A percentile compares a stretch with the other conserved stretches of the same genome.
phyloP scores from a whole-genome alignment of 2,113 vertebrate genomes.

The Pseudonaja textilis region DNA sequence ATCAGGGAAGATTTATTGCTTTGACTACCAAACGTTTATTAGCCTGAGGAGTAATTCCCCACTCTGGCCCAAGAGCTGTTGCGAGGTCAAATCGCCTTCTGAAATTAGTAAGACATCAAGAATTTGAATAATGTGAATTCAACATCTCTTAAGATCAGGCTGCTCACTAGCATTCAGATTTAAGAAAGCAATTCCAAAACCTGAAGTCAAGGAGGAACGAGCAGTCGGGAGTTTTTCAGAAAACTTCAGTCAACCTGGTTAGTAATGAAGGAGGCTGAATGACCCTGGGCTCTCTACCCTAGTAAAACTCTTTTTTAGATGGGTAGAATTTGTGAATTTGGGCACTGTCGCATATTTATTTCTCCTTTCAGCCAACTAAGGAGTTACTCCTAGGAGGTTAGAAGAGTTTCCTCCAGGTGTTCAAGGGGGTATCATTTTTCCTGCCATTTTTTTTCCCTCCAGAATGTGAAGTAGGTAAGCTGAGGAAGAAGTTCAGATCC shows the following conservation, averaged over 20 bases:
- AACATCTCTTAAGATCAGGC: neutral
- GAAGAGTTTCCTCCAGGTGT: neutral
- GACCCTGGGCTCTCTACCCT: neutral
- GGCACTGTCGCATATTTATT: neutral
- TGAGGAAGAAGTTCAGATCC: neutral
- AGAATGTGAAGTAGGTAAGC: neutral
- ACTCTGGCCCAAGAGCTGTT: neutral
- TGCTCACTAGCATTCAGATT: neutral
- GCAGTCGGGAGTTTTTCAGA: neutral
- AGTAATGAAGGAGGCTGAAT: neutral
- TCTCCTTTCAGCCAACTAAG: neutral
- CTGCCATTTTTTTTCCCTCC: rapidly evolving
- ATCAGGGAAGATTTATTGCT: neutral
- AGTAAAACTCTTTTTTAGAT: neutral
- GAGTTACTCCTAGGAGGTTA: neutral
- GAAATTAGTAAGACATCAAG: neutral
- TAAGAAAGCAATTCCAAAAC: neutral
- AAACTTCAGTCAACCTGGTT: neutral
- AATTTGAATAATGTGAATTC: neutral
- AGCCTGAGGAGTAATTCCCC: neutral
- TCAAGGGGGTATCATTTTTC: neutral
- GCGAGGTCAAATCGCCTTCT: neutral
- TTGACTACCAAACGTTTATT: neutral
- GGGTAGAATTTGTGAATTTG: neutral
- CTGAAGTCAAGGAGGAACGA: neutral